Conservation (phyloP, 2,113 vertebrate genomes). For the Rana temporaria region DNA sequence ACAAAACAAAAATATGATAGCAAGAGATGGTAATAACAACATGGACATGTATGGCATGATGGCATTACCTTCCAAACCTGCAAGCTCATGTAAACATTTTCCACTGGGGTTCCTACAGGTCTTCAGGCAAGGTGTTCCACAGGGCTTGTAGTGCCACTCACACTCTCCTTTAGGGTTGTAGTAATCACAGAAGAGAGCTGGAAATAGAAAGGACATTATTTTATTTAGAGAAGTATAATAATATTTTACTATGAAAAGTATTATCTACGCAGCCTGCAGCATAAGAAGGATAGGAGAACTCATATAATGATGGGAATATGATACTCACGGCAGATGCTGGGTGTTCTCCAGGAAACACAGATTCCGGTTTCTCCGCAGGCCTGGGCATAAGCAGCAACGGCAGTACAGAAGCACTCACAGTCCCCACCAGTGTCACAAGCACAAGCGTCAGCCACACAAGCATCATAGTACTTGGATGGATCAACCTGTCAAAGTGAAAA, state of each 20-base stretch:
- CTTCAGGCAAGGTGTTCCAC: conserved; percentile 86
- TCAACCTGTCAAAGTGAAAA: conserved; percentile 78
- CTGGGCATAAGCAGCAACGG: conserved; percentile 88
- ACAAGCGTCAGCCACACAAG: conserved; percentile 89
- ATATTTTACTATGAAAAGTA: too few relatives aligned
- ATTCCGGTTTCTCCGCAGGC: conserved; percentile 82
- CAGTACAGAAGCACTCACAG: conserved; percentile 93
- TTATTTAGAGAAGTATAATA: not conserved
- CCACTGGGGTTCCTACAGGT: conserved; percentile 88
- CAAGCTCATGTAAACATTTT: conserved; percentile 77
- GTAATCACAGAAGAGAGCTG: conserved; percentile 95
- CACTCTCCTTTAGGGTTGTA: conserved; percentile 85
- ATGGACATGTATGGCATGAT: not conserved
- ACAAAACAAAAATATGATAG: too few relatives aligned
- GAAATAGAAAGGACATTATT: conserved; percentile 13
- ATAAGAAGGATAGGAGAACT: too few relatives aligned
- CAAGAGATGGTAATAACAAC: not conserved
- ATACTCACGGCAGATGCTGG: conserved; percentile 89
- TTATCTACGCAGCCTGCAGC: too few relatives aligned
- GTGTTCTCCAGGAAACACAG: conserved; percentile 89
- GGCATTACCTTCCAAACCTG: conserved; percentile 84
- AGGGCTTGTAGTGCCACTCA: conserved; percentile 93
- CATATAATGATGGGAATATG: too few relatives aligned
- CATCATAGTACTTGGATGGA: conserved; percentile 83
- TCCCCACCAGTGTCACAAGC: conserved; percentile 93